A percentile compares a stretch with the other conserved stretches of the same genome.
Evolutionary conservation across 37 sponge, comb jelly and placozoan species (phyloP).

Genomic region (Mnemiopsis leidyi): DNA sequence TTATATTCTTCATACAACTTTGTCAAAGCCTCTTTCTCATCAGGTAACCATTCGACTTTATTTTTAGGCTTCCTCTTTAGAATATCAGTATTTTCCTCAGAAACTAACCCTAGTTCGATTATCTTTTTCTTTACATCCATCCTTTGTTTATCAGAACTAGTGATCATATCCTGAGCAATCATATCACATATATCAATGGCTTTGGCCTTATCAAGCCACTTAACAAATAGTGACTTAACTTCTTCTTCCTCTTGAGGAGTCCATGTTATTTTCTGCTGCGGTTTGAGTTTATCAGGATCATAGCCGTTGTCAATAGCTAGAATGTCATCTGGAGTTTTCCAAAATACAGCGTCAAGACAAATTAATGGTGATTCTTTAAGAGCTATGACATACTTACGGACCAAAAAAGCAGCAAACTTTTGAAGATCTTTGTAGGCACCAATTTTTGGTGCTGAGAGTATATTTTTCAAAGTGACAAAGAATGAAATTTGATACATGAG

Average conservation of each 20-base stretch:
- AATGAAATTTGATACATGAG: conserved; percentile 63
- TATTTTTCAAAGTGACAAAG: conserved; percentile 14
- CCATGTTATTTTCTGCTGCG: conserved; percentile 17
- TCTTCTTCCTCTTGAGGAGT: conserved; percentile 33
- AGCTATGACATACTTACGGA: not conserved
- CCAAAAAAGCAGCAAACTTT: conserved; percentile 39
- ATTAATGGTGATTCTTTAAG: conserved; percentile 33
- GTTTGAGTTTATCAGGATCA: conserved; percentile 1
- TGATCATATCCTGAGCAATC: conserved; percentile 58
- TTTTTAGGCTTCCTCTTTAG: conserved; percentile 36
- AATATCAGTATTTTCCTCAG: conserved; percentile 31
- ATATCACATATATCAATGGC: conserved; percentile 52
- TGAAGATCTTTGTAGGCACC: conserved; percentile 35
- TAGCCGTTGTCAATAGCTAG: conserved; percentile 50
- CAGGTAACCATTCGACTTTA: conserved; percentile 44
- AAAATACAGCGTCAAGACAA: conserved; percentile 32
- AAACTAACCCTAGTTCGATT: conserved; percentile 13
- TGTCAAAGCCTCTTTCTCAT: conserved; percentile 6
- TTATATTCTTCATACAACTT: not conserved
- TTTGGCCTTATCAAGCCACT: conserved; percentile 52
- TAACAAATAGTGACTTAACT: conserved; percentile 12
- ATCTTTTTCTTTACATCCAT: conserved; percentile 60
- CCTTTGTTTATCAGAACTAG: conserved; percentile 57
- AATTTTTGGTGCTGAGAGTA: conserved; percentile 13
- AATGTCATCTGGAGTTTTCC: conserved; percentile 56